A percentile compares a stretch with the other conserved stretches of the same genome.
Evolutionary conservation across 2,113 vertebrate genomes (phyloP).

Genomic region (Charina bottae): DNA sequence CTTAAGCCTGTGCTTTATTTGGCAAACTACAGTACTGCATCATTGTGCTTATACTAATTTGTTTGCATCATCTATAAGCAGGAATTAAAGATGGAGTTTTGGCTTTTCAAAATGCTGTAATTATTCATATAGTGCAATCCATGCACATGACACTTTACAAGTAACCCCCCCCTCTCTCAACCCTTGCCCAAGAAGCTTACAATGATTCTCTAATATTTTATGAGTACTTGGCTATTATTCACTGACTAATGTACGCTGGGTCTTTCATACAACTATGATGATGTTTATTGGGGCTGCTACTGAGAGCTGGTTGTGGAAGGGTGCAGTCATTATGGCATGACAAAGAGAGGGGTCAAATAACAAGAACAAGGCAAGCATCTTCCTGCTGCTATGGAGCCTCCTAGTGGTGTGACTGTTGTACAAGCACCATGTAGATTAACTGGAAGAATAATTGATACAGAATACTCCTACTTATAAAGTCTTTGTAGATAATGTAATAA

Average conservation of each 20-base stretch:
- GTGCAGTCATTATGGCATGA: background rate
- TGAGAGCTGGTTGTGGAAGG: background rate
- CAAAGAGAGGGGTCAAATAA: background rate
- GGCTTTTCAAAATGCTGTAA: background rate
- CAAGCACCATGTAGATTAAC: background rate
- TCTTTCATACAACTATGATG: background rate
- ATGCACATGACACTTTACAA: background rate
- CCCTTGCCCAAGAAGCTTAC: background rate
- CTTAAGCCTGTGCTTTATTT: background rate
- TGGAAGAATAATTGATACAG: background rate
- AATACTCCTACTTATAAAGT: background rate
- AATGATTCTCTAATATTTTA: background rate
- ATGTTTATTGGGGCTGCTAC: background rate
- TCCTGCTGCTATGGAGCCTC: conserved; percentile 28
- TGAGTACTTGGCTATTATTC: background rate
- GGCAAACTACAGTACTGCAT: background rate
- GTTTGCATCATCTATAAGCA: background rate
- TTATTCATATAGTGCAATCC: background rate
- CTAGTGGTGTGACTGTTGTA: conserved; percentile 15
- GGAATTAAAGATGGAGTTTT: background rate
- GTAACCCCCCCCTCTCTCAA: background rate
- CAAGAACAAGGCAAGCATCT: background rate
- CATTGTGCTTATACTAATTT: background rate
- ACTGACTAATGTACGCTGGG: background rate
- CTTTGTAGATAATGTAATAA: background rate